Evolutionary conservation across 1,140 invertebrate species (phyloP), one percentile per base, ranked within the genome.

Genomic region (Drosophila ercepeae): DNA sequence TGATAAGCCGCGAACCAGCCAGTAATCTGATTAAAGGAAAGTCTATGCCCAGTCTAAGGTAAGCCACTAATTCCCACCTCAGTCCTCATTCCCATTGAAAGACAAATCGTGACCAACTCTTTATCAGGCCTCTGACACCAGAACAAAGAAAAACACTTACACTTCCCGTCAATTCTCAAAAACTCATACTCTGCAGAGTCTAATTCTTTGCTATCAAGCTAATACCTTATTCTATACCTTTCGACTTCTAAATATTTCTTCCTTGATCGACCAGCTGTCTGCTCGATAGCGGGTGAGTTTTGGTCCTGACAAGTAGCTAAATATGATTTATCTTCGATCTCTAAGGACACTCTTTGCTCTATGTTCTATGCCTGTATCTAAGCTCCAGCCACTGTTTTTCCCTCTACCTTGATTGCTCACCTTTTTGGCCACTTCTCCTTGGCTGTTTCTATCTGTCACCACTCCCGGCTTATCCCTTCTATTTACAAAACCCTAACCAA

Each of bases 1-100:
- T 94, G 53, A 92, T 94, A 9, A 94, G 93, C 52, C 91, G 86
- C 13, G 81, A 89, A 16, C 89, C 90, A 8, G 91, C 94, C 1
- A 95, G 94, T 57, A 96, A 96, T 91, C 92, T 98, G 25, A 95
- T 97, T 42, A 97, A 98, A 93, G 97, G 97, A 45, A 98, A 98
- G 92, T 98, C 97, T 92, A 98, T 98, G 97, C 97, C 97, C 4
- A 98, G 97, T 91, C 92, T 98, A 45, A 98, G 97, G 97, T 97
- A 11, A n/a, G 21, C 13, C 0, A n/a, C 8, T 14, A 16, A 16
- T 2, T 39, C 36, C 14, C 13, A 25, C 16, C 32, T 13, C 5
- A 3, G 7, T 0, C 42, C 23, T 69, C 3, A 34, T n/a, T n/a
- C n/a, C n/a, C n/a, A n/a, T n/a, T n/a, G n/a, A 18, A 45, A 53